These are phyloP conservation scores for Parnassius mnemosyne DNA, from an alignment of 2,888 invertebrate species.

Conservation along the genomic window DNA sequence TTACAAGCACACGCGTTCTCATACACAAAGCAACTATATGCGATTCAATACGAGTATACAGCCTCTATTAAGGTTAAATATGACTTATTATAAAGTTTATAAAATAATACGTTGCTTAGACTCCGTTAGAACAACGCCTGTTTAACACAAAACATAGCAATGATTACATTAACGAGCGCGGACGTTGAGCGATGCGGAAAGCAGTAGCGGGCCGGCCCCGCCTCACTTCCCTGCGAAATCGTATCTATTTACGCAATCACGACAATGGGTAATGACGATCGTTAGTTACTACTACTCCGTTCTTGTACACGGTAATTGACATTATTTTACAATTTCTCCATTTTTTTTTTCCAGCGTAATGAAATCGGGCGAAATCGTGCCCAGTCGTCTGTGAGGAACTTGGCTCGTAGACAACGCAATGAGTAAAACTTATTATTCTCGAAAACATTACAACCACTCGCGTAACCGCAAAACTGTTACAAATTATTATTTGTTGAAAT, in stretches of 20 bases:
- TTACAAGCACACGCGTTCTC: no score
- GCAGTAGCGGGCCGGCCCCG: slow-evolving; percentile 53
- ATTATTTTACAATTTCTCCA: slow-evolving; percentile 77
- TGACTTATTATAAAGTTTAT: not conserved
- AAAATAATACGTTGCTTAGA: slow-evolving; percentile 45
- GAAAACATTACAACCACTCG: slow-evolving; percentile 12
- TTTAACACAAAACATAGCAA: slow-evolving; percentile 40
- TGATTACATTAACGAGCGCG: slow-evolving; percentile 65
- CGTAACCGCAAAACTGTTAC: slow-evolving; percentile 23
- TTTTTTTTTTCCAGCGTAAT: slow-evolving; percentile 62
- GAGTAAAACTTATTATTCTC: slow-evolving; percentile 19
- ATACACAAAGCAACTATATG: no score
- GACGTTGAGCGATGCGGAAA: slow-evolving; percentile 68
- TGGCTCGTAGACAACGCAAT: slow-evolving; percentile 29
- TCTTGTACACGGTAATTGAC: slow-evolving; percentile 72
- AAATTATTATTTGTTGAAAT: slow-evolving; percentile 23
- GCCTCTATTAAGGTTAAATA: no score
- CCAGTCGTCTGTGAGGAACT: slow-evolving; percentile 49
- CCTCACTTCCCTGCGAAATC: slow-evolving; percentile 63
- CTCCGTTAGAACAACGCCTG: slow-evolving; percentile 40
- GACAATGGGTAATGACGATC: slow-evolving; percentile 75
- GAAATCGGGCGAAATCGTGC: slow-evolving; percentile 62
- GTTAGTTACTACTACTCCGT: slow-evolving; percentile 60
- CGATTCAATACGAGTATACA: no score
- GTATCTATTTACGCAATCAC: slow-evolving; percentile 73